Evolutionary conservation across 2,888 invertebrate species (phyloP).

Genomic region (Ichneumoninae sp.): DNA sequence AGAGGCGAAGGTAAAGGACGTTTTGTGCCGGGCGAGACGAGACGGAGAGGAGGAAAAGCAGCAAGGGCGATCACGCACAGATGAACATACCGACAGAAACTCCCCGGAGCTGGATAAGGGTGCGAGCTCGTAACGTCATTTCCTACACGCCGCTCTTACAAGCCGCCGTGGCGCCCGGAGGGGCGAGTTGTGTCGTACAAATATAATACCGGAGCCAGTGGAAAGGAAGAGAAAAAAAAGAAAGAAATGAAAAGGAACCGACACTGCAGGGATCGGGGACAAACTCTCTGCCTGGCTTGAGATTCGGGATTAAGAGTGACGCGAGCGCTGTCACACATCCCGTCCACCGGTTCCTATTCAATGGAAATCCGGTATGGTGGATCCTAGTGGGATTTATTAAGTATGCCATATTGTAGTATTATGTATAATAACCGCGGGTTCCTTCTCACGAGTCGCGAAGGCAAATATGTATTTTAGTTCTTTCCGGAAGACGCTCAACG

Average conservation of each 20-base stretch:
- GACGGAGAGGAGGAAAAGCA: constrained; percentile 48
- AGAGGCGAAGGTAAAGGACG: constrained; percentile 47
- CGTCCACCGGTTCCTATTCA: constrained; percentile 48
- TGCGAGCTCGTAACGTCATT: constrained; percentile 48
- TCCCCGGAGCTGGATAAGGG: constrained; percentile 56
- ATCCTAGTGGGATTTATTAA: constrained; percentile 57
- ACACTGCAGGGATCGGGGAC: constrained; percentile 39
- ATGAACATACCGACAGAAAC: neutral
- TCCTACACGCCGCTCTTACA: constrained; percentile 46
- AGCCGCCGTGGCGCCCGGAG: constrained; percentile 34
- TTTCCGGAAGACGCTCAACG: constrained; percentile 18
- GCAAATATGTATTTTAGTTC: constrained; percentile 23
- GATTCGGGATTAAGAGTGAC: constrained; percentile 58
- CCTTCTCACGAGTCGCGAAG: constrained; percentile 48
- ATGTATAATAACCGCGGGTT: constrained; percentile 4
- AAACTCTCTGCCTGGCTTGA: constrained; percentile 26
- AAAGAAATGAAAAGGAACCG: constrained; percentile 38
- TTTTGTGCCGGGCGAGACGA: constrained; percentile 38
- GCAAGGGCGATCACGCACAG: constrained; percentile 2
- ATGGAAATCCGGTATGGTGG: constrained; percentile 59
- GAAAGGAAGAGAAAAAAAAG: constrained; percentile 17
- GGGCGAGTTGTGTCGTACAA: constrained; percentile 40
- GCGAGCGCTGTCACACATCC: constrained; percentile 55
- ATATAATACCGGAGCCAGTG: neutral
- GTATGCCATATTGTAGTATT: constrained; percentile 19